phyloP scores from a whole-genome alignment of 2,888 invertebrate species.

The Tenthredo notha region DNA sequence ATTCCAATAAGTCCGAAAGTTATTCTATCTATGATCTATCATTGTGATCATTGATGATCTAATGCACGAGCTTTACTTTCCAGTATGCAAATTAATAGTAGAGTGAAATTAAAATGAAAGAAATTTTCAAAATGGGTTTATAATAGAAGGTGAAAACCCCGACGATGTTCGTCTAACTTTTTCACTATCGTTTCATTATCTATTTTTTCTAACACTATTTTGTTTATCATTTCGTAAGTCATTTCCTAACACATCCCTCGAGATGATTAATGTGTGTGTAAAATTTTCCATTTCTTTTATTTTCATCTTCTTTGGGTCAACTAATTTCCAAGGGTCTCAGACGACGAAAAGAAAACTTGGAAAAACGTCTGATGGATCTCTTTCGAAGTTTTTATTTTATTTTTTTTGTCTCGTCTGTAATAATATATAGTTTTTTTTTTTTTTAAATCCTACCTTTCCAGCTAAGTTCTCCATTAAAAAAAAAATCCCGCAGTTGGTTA shows the following conservation, averaged over 20 bases:
- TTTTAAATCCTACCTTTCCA: neutral
- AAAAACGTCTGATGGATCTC: no score
- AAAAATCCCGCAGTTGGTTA: neutral
- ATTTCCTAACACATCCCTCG: neutral
- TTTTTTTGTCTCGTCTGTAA: no score
- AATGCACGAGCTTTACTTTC: neutral
- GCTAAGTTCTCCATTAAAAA: neutral
- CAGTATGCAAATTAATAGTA: neutral
- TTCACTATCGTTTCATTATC: neutral
- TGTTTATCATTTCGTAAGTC: neutral
- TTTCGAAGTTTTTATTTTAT: no score
- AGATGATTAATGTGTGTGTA: neutral
- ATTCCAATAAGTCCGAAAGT: neutral
- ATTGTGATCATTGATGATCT: neutral
- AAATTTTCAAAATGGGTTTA: neutral
- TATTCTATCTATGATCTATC: neutral
- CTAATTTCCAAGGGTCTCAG: neutral
- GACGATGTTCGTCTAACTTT: neutral
- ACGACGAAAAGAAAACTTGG: no score
- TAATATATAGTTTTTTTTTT: no score
- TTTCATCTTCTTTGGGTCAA: neutral
- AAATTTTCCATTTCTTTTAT: neutral
- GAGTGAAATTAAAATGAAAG: neutral
- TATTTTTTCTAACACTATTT: neutral
- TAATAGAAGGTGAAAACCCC: neutral